Evolutionary conservation across 2,888 invertebrate species (phyloP).

Genomic region (Brachypalpus laphriformis): DNA sequence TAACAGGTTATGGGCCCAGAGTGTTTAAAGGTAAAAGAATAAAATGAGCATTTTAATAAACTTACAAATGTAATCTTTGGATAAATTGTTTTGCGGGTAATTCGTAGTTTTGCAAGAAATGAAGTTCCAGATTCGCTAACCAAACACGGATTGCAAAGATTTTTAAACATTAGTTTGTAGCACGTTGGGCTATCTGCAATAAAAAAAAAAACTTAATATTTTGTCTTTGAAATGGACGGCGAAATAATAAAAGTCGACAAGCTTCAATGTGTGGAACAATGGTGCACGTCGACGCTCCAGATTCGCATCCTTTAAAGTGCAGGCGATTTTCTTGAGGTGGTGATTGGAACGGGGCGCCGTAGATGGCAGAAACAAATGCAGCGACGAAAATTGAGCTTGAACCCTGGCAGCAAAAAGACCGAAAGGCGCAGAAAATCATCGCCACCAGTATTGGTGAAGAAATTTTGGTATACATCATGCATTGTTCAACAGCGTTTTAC

Average conservation of each 20-base stretch:
- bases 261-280: constrained; percentile 19
- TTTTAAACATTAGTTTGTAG: not conserved
- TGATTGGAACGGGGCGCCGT: constrained; percentile 2
- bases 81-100: not conserved
- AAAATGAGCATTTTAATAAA: too few species aligned
- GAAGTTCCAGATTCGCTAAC: constrained; percentile 8
- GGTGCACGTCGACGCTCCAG: constrained; percentile 35
- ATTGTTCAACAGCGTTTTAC: constrained; percentile 44
- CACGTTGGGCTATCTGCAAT: not conserved
- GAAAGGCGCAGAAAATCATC: constrained; percentile 55
- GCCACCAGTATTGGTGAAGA: constrained; percentile 50
- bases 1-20: too few species aligned
- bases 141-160: constrained; percentile 15
- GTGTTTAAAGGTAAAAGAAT: not conserved
- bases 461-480: constrained; percentile 57
- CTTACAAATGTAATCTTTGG: too few species aligned
- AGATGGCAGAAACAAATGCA: not conserved
- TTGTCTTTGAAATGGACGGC: constrained; percentile 8
- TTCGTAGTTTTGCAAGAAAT: constrained; percentile 9
- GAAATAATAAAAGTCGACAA: constrained; percentile 16
- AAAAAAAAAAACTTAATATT: too few species aligned
- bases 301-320: constrained; percentile 20
- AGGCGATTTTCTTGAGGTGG: constrained; percentile 6
- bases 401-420: constrained; percentile 24
- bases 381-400: not conserved